Evolutionary conservation across 2,113 vertebrate genomes (phyloP).

Genomic region (Nothocercus nigrocapillus): DNA sequence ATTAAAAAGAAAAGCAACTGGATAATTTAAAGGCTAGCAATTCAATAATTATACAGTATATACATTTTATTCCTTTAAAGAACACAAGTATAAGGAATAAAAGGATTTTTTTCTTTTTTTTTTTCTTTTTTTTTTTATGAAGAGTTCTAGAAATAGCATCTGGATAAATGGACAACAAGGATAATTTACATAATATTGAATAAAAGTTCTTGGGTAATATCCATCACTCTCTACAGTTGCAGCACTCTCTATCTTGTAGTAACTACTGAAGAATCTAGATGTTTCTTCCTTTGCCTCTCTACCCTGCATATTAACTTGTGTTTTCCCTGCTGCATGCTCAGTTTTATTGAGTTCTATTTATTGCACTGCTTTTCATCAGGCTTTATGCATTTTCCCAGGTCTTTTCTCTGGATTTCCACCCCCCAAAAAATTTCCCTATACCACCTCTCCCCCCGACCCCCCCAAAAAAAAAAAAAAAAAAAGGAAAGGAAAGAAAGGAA

Average conservation of each 20-base stretch:
- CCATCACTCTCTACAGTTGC: not conserved
- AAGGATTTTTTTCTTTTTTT: not conserved
- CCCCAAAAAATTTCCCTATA: no score
- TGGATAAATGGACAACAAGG: not conserved
- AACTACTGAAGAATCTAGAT: not conserved
- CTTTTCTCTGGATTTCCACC: not conserved
- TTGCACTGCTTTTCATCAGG: not conserved
- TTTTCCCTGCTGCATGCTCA: not conserved
- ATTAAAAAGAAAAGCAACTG: slow-evolving; percentile 3
- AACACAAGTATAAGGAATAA: not conserved
- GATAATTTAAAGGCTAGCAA: not conserved
- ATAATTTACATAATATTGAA: not conserved
- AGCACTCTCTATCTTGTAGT: no score
- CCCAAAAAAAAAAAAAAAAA: no score
- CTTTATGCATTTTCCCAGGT: not conserved
- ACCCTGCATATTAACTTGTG: not conserved
- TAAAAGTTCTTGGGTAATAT: not conserved
- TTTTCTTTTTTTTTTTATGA: not conserved
- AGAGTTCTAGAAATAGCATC: not conserved
- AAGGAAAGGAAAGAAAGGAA: not conserved
- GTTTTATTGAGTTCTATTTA: not conserved
- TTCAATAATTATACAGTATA: not conserved
- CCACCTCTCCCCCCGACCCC: no score
- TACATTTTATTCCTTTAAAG: not conserved
- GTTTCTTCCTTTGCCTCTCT: not conserved